Base-by-base conservation (phyloP, 2,113 vertebrate species). In the Hippoglossus stenolepis region DNA sequence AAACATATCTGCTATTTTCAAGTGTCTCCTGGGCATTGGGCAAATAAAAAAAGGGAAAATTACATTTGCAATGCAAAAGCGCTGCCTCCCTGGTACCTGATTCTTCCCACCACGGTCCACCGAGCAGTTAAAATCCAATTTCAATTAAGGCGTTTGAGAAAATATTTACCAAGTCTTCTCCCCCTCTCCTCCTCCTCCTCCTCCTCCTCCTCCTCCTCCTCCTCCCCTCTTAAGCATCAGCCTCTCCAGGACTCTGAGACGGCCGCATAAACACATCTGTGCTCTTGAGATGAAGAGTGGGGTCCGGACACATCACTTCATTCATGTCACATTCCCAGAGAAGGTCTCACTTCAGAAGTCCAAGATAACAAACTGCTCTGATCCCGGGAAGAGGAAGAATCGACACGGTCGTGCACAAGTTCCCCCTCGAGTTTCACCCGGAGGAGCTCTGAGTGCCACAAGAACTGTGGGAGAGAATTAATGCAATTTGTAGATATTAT, bases 61-160 rank as follows among this genome's bases (percentile, higher is more conserved):
- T 89, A 91, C 91, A 94, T 94, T 93, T 91, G 91, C 90, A 93
- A 88, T 93, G 91, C 92, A 91, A 90, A 93, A 89, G 51, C 20
- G 3, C 72, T 70, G n/a, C 53, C 67, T 84, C 53, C 49, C 71
- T 58, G 54, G 68, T 77, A 83, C 73, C 76, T 70, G 82, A 80
- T 83, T 85, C 82, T 61, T 69, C 65, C 79, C 77, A 75, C 85
- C 26, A 63, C 35, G 70, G 77, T 82, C 78, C 78, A 86, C 74
- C 12, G 24, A 90, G 82, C 89, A 88, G 82, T 91, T 90, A 82
- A 91, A 91, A 89, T 91, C 88, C 87, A 86, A 92, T 92, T 93
- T 90, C 70, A 91, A 91, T 92, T 93, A 90, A 85, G 69, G 76
- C 23, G 75, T 86, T 89, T 78, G 59, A 85, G 82, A 88, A 76